Evolutionary conservation across 2,113 vertebrate species (phyloP).

Genomic region (Gulo gulo): DNA sequence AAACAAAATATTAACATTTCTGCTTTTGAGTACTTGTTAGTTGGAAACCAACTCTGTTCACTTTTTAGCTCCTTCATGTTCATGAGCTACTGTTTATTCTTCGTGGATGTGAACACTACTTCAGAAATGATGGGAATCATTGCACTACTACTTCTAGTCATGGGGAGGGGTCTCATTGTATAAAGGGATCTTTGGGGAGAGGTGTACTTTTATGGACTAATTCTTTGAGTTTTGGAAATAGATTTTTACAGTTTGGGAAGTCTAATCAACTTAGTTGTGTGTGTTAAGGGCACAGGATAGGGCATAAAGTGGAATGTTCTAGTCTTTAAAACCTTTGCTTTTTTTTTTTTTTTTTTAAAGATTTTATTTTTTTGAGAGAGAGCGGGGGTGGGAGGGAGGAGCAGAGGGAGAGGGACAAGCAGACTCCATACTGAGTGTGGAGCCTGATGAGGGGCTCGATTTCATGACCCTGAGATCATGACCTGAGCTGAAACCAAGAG

Average conservation of each 20-base stretch:
- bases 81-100: neutral
- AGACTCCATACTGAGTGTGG: neutral
- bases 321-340: neutral
- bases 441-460: neutral
- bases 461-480: neutral
- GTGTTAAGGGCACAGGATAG: neutral
- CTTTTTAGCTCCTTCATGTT: neutral
- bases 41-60: neutral
- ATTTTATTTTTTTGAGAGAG: neutral
- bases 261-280: neutral
- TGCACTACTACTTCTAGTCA: neutral
- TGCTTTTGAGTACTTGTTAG: neutral
- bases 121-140: constrained; percentile 36
- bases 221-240: constrained; percentile 58
- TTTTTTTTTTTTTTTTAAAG: neutral
- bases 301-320: neutral
- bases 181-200: constrained; percentile 39
- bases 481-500: neutral
- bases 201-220: neutral
- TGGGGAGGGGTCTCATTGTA: neutral
- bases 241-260: neutral
- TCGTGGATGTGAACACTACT: neutral
- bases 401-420: neutral
- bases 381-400: neutral
- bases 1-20: constrained; percentile 18